Evolutionary conservation across 2,797 vertebrate species (phyloP).

Genomic region (Percopsis omiscomaycus): DNA sequence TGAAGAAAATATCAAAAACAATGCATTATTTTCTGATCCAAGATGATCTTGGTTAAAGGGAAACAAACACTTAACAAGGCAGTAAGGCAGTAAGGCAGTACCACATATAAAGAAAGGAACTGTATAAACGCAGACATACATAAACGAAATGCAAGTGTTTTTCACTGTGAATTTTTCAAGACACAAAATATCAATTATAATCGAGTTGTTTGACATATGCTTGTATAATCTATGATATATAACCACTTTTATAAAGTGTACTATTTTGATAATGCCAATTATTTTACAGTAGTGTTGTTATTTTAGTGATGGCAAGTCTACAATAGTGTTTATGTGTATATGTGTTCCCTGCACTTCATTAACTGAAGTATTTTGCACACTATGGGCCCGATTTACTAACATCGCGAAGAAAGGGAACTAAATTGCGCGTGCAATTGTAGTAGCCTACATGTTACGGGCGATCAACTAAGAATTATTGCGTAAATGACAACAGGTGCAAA

Average conservation of each 20-base stretch:
- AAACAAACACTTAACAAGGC: no score
- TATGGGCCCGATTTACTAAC: not conserved
- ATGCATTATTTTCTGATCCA: slow-evolving; percentile 1
- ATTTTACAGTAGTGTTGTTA: slow-evolving; percentile 40
- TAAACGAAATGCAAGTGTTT: no score
- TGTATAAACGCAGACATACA: no score
- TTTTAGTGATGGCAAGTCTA: not conserved
- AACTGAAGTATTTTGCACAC: slow-evolving; percentile 56
- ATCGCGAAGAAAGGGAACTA: no score
- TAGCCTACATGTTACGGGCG: no score
- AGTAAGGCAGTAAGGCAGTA: no score
- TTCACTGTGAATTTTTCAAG: slow-evolving; percentile 61
- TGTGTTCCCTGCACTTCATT: slow-evolving; percentile 38
- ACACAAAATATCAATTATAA: slow-evolving; percentile 21
- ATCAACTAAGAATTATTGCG: no score
- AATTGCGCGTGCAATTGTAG: no score
- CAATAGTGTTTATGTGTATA: slow-evolving; percentile 1
- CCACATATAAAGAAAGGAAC: no score
- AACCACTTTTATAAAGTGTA: slow-evolving; percentile 70
- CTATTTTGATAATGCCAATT: slow-evolving; percentile 32
- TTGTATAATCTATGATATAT: slow-evolving; percentile 50
- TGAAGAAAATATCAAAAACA: slow-evolving; percentile 4
- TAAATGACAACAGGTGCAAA: no score
- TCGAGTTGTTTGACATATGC: slow-evolving; percentile 33
- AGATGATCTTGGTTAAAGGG: not conserved